Base-by-base conservation (phyloP, 2,888 invertebrate genomes). In the Nephrotoma flavescens region DNA sequence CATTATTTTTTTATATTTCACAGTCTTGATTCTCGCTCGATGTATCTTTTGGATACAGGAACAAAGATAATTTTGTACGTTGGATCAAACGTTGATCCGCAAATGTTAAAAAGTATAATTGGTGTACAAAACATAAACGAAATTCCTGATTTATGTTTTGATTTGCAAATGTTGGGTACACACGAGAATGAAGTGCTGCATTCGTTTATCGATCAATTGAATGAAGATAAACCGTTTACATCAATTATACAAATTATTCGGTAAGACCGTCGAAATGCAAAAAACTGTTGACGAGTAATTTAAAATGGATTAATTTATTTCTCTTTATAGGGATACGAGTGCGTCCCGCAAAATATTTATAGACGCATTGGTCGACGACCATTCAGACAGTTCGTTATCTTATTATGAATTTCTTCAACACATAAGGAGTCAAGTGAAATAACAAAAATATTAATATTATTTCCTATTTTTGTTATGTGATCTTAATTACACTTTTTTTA, bases 381-480 rank as follows among this genome's bases (percentile, higher is more conserved):
- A 98, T 90, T 95, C 96, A 88, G 99, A 99, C 91, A 96, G 96
- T 87, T 95, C 97, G 86, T 95, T 98, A 92, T 98, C 98, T 89
- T 99, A 99, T 93, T 97, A 97, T 92, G 99, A 99, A 94, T 99
- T 99, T 93, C 93, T 99, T 91, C 98, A 99, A 92, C 98, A 98
- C 93, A 93, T 98, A 89, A 96, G 97, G 92, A 94, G 94, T 89
- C 96, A 97, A 93, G 95, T 97, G 92, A 97, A 97, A 94, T 97
- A 95, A 90, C 52, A 57, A 2, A 71, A 71, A 71, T 1, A 9
- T 44, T 44, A 11, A 11, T 44, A 4, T 15, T 52, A 47, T 47
- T 47, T 47, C 47, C 47, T 57, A 3, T 31, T 31, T 31, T 31
- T 31, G 31, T 31, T 31, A 31, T 31, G 52, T 57, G 52, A 57